Conservation (phyloP, 2,888 invertebrate species). For the Alviniconcha strummeri region DNA sequence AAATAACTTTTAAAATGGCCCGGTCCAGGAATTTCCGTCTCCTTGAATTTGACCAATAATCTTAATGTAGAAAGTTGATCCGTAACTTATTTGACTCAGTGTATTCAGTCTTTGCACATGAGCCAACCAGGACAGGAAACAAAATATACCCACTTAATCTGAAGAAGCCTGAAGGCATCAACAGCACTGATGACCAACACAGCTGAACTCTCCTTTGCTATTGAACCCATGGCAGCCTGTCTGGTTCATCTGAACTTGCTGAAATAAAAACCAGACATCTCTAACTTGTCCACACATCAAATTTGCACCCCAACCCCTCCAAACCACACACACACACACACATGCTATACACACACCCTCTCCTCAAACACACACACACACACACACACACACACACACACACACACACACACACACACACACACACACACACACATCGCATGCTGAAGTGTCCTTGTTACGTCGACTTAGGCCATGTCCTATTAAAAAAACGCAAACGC, state of each 20-base stretch:
- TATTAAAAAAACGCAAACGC: too few relatives aligned
- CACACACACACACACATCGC: too few relatives aligned
- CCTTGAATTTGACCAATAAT: background rate
- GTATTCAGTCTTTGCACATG: background rate
- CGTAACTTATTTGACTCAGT: background rate
- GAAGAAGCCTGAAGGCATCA: conserved; percentile 1
- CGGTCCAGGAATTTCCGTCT: too few relatives aligned
- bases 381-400: too few relatives aligned
- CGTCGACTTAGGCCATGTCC: too few relatives aligned
- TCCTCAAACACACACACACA: too few relatives aligned
- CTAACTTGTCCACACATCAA: background rate
- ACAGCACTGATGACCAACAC: background rate
- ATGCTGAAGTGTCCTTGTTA: too few relatives aligned
- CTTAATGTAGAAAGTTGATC: background rate
- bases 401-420: too few relatives aligned
- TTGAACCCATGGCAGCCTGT: background rate
- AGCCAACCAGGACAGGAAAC: background rate
- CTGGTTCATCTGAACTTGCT: background rate
- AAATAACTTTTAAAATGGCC: background rate
- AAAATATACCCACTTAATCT: conserved; percentile 14
- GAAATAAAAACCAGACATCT: background rate
- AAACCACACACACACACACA: too few relatives aligned
- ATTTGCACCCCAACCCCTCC: background rate
- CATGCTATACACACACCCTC: too few relatives aligned
- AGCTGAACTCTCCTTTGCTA: background rate